phyloP scores from a whole-genome alignment of 2,888 invertebrate species.

The Acleris sparsana region DNA sequence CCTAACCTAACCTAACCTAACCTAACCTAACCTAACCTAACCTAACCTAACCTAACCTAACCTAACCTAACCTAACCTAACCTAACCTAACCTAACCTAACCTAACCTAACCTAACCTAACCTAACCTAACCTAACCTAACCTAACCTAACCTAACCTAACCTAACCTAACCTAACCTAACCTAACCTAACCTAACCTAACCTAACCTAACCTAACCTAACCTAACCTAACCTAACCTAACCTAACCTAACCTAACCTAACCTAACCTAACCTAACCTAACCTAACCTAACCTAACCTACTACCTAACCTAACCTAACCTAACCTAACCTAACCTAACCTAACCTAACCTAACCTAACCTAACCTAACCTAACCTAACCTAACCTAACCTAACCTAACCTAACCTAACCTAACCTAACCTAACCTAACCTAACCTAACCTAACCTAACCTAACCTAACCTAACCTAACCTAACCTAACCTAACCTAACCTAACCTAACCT shows the following conservation, averaged over 20 bases:
- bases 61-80: too few species aligned
- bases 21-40: too few species aligned
- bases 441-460: constrained; percentile 38
- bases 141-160: constrained; percentile 15
- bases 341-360: too few species aligned
- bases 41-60: too few species aligned
- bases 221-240: constrained; percentile 40
- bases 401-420: constrained; percentile 10
- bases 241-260: constrained; percentile 40
- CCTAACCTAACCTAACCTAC: constrained; percentile 40
- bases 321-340: constrained; percentile 21
- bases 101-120: constrained; percentile 18
- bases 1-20: constrained; percentile 14
- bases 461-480: constrained; percentile 36
- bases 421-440: constrained; percentile 25
- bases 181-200: constrained; percentile 28
- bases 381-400: too few species aligned
- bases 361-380: too few species aligned
- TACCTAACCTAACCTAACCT: constrained; percentile 23
- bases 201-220: constrained; percentile 30
- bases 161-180: constrained; percentile 30
- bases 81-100: too few species aligned
- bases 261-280: constrained; percentile 41
- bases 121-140: too few species aligned
- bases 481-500: too few species aligned